A percentile compares a stretch with the other conserved stretches of the same genome.
Evolutionary conservation across 2,797 vertebrate species (phyloP).

Genomic region (Rhyacichthys aspro): DNA sequence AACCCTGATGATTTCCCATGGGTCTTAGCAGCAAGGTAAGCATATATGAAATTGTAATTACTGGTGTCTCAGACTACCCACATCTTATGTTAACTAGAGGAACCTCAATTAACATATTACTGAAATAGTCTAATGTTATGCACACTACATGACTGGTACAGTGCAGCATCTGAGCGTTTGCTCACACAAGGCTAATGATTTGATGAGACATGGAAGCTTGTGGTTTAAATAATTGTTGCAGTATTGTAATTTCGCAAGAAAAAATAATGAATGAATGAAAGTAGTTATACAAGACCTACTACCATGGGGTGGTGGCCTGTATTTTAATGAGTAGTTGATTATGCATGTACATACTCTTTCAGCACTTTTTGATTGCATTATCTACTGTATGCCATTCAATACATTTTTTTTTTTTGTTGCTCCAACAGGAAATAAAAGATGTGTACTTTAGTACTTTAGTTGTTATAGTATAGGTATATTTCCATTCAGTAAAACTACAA

Average conservation of each 20-base stretch:
- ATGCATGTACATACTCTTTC: background rate
- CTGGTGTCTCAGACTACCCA: slow-evolving; percentile 59
- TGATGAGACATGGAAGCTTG: slow-evolving; percentile 1
- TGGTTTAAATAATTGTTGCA: slow-evolving; percentile 9
- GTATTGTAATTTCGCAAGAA: too few species aligned
- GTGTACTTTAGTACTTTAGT: background rate
- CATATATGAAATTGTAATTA: slow-evolving; percentile 70
- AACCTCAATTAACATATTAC: slow-evolving; percentile 66
- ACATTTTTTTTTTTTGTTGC: slow-evolving; percentile 9
- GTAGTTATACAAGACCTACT: background rate
- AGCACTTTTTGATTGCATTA: too few species aligned
- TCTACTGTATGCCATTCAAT: background rate
- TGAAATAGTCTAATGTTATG: slow-evolving; percentile 41
- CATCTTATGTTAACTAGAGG: slow-evolving; percentile 71
- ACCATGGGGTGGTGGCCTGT: background rate
- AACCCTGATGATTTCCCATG: slow-evolving; percentile 72
- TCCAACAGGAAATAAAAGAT: slow-evolving; percentile 8
- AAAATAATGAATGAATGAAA: slow-evolving; percentile 8
- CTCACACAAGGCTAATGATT: slow-evolving; percentile 16
- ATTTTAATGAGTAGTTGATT: background rate
- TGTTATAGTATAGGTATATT: background rate
- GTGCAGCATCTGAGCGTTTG: slow-evolving; percentile 39
- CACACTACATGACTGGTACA: slow-evolving; percentile 38
- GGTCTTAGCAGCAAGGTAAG: slow-evolving; percentile 35
- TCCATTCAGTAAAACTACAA: slow-evolving; percentile 4